phyloP scores from a whole-genome alignment of 2,113 vertebrate species.

The Acanthisitta chloris region DNA sequence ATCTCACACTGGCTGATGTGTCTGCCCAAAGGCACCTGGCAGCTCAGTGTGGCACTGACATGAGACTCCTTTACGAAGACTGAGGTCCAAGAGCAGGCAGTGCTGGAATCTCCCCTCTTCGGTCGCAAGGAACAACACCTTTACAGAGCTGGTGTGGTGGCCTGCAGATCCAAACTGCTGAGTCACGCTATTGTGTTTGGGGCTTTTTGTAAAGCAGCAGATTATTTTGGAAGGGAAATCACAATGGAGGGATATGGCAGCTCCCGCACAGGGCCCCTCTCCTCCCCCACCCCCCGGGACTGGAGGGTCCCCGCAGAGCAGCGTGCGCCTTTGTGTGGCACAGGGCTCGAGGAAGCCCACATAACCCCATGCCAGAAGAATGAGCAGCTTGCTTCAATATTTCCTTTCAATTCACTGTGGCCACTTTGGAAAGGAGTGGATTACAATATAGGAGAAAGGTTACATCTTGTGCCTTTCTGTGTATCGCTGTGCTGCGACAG shows the following conservation, averaged over 20 bases:
- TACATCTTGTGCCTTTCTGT: slow-evolving; percentile 11
- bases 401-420: slow-evolving; percentile 48
- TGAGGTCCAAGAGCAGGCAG: background rate
- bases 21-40: background rate
- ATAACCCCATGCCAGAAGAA: background rate
- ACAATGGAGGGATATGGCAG: slow-evolving; percentile 52
- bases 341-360: background rate
- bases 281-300: too few species aligned
- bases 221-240: background rate
- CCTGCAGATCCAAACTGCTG: slow-evolving; percentile 27
- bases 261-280: background rate
- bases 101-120: background rate
- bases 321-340: background rate
- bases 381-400: background rate
- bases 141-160: background rate
- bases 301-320: background rate
- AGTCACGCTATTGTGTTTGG: slow-evolving; percentile 34
- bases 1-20: background rate
- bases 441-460: slow-evolving; percentile 46
- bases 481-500: background rate
- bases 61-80: background rate
- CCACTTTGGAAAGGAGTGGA: background rate
- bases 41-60: background rate
- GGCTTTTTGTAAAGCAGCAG: background rate
- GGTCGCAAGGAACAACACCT: background rate